These are phyloP conservation scores for Priapulus caudatus DNA, from an alignment of 2,888 invertebrate genomes.

Conservation along the genomic window DNA sequence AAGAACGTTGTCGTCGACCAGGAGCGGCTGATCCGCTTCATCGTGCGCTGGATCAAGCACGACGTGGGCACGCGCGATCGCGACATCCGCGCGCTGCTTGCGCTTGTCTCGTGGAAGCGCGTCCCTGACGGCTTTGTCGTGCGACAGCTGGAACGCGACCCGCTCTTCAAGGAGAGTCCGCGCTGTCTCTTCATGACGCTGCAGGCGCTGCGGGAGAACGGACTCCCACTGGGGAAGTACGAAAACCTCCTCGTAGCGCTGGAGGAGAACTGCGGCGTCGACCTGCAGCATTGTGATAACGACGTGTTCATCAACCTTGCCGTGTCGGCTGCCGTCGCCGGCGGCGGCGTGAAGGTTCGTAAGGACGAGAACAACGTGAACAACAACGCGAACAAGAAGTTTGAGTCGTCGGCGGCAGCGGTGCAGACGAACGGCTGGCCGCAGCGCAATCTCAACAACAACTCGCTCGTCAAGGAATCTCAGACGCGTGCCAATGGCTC, in stretches of 20 bases:
- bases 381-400: no score
- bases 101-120: conserved; percentile 29
- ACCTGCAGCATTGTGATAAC: conserved; percentile 20
- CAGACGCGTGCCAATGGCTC: no score
- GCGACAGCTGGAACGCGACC: conserved; percentile 47
- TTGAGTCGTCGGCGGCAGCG: no score
- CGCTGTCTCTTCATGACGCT: conserved; percentile 47
- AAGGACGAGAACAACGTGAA: no score
- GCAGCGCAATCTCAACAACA: no score
- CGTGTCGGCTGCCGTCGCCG: conserved; percentile 34
- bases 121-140: conserved; percentile 31
- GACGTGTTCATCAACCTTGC: conserved; percentile 34
- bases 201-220: conserved; percentile 43
- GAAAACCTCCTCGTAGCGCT: conserved; percentile 20
- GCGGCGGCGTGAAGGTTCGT: no score
- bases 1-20: conserved; percentile 39
- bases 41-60: conserved; percentile 46
- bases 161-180: conserved; percentile 47
- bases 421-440: no score
- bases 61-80: conserved; percentile 44
- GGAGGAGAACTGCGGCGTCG: conserved; percentile 16
- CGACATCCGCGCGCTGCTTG: conserved; percentile 46
- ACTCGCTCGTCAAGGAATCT: no score
- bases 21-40: conserved; percentile 40
- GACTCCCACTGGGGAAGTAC: conserved; percentile 34